phyloP scores from a whole-genome alignment of 2,113 vertebrate genomes.

The Bolborhynchus lineola region DNA sequence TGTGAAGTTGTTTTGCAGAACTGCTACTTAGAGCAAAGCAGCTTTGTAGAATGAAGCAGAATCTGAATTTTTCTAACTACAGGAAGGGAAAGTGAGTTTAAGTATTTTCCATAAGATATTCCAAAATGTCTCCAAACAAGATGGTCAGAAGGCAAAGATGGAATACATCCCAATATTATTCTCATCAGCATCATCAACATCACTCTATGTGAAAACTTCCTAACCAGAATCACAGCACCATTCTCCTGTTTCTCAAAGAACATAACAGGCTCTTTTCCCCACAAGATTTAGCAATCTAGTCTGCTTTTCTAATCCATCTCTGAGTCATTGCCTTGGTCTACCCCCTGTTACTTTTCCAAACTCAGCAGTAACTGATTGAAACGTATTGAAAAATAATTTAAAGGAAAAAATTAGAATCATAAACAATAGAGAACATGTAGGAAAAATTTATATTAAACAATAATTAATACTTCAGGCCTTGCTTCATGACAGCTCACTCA shows the following conservation, averaged over 20 bases:
- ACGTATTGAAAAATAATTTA: neutral
- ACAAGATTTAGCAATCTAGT: neutral
- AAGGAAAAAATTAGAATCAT: neutral
- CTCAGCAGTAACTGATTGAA: neutral
- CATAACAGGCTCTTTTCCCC: neutral
- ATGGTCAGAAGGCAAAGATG: neutral
- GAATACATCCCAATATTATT: neutral
- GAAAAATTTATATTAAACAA: neutral
- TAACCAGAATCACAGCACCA: neutral
- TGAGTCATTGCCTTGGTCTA: neutral
- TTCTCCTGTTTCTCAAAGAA: neutral
- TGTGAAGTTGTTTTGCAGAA: constrained; percentile 52
- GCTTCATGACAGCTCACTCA: neutral
- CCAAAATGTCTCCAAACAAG: neutral
- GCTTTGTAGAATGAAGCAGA: neutral
- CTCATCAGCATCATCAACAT: neutral
- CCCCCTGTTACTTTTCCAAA: neutral
- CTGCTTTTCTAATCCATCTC: neutral
- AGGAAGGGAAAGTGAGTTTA: neutral
- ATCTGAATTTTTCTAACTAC: neutral
- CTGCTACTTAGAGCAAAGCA: constrained; percentile 36
- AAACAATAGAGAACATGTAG: neutral
- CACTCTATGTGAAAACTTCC: neutral
- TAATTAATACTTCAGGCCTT: neutral
- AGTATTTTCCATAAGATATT: neutral